phyloP scores from a whole-genome alignment of 2,113 vertebrate genomes.

The Daphoenositta chrysoptera region DNA sequence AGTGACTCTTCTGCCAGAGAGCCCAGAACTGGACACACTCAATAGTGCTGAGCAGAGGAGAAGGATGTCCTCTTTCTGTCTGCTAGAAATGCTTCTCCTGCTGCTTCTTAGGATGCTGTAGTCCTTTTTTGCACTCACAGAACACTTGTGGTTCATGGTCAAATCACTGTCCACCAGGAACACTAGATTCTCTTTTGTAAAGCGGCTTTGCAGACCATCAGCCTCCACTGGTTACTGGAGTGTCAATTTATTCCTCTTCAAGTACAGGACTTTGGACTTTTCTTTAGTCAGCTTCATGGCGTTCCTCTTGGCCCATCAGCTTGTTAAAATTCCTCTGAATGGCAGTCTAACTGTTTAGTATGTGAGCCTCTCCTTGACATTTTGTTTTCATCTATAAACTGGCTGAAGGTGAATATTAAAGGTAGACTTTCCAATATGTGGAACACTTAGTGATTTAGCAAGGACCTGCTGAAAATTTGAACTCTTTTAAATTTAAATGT shows the following conservation, averaged over 20 bases:
- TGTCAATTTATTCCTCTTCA: background rate
- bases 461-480: background rate
- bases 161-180: background rate
- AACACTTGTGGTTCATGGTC: background rate
- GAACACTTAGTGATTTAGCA: background rate
- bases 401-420: background rate
- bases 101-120: background rate
- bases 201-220: background rate
- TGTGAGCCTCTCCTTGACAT: background rate
- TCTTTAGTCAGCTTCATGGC: background rate
- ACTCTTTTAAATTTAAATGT: background rate
- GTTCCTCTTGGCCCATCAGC: background rate
- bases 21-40: fast-evolving
- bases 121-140: fast-evolving
- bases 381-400: background rate
- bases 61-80: background rate
- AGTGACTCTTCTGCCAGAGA: background rate
- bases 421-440: background rate
- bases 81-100: background rate
- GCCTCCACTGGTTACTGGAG: background rate
- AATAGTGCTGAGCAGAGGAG: background rate
- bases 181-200: background rate
- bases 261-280: background rate
- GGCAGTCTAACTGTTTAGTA: background rate
- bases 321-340: background rate